Evolutionary conservation across 2,888 invertebrate species (phyloP).

Genomic region (Ceramica pisi): DNA sequence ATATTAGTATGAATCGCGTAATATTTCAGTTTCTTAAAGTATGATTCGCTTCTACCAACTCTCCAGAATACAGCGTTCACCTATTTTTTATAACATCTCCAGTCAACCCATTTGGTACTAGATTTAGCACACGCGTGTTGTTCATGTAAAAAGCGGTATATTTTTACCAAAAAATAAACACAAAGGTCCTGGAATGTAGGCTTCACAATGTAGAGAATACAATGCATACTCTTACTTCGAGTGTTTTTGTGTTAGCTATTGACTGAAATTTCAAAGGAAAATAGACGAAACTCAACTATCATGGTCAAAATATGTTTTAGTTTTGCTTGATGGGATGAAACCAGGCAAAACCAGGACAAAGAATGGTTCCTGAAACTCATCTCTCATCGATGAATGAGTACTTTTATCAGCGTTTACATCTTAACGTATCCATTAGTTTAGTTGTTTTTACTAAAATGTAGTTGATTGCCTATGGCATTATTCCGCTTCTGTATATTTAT

Average conservation of each 20-base stretch:
- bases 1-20: background rate
- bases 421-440: too few relatives aligned
- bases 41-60: background rate
- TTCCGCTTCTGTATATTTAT: too few relatives aligned
- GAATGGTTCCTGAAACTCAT: background rate
- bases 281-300: conserved; percentile 5
- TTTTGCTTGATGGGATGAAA: background rate
- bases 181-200: conserved; percentile 3
- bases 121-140: background rate
- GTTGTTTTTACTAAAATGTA: too few relatives aligned
- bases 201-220: background rate
- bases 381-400: background rate
- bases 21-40: too few relatives aligned
- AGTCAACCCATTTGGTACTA: background rate
- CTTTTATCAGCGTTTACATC: too few relatives aligned
- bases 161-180: conserved; percentile 10
- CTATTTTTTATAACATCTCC: background rate
- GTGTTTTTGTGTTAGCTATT: conserved; percentile 24
- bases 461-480: too few relatives aligned
- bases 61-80: background rate
- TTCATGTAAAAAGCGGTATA: background rate
- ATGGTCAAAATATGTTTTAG: conserved; percentile 9
- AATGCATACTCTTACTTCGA: conserved; percentile 19
- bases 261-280: conserved; percentile 17
- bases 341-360: background rate